Evolutionary conservation across 1,140 invertebrate species (phyloP), one percentile per base, ranked within the genome.

Genomic region (Nephotettix cincticeps): DNA sequence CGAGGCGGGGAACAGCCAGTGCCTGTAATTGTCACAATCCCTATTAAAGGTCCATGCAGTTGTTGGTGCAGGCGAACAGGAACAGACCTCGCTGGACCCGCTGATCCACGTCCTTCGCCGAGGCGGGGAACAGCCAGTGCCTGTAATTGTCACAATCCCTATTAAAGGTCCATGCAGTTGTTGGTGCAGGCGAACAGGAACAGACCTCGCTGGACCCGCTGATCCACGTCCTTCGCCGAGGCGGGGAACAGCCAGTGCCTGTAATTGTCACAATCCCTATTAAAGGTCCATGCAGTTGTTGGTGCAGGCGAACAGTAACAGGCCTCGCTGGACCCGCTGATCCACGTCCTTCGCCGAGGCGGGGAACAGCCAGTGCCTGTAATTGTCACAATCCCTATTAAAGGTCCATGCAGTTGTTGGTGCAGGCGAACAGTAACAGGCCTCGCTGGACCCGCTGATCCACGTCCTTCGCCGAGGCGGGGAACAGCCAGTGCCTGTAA

Each of bases 121-220:
- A 91, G 3, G 86, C 81, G 64, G 86, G 84, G 81, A 95, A 91
- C 61, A 93, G 84, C 88, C 91, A 94, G 76, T 92, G 93, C 90
- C 92, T 93, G 47, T 58, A 54, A n/a, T n/a, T n/a, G n/a, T n/a
- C n/a, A n/a, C n/a, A n/a, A n/a, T n/a, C n/a, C n/a, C n/a, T n/a
- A n/a, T n/a, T n/a, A n/a, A 64, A n/a, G 94, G 80, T 96, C 94
- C 80, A 94, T 92, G 78, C 93, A 94, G 0, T 93, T 97, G 81
- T 98, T 99, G 14, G 95, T 95, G 70, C 94, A 95, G 0, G 96
- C 96, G 79, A 98, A 98, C 29, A 98, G 84, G 81, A 97, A 97
- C 70, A 99, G 85, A 0, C 87, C 91, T 76, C 89, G 91, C 79
- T 96, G 93, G 36, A 98, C 85, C 63, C 90, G 84, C 13, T 88